Conservation (phyloP, 2,797 vertebrate species). For the Rhadinocentrus ornatus region DNA sequence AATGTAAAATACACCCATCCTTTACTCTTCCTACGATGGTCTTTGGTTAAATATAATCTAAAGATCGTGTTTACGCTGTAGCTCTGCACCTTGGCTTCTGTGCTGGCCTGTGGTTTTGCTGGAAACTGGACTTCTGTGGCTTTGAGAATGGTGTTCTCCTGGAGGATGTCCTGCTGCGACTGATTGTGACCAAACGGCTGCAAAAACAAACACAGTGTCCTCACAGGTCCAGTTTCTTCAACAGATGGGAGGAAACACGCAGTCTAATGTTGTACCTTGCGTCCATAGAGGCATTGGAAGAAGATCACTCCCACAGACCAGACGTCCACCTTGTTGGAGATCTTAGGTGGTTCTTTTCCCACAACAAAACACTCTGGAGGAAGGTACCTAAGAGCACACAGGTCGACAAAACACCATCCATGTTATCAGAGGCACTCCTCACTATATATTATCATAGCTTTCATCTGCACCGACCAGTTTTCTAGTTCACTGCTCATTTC, state of each 20-base stretch:
- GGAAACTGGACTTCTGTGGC: slow-evolving; percentile 99
- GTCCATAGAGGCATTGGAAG: slow-evolving; percentile 99
- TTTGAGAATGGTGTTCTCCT: slow-evolving; percentile 99
- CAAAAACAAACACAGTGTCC: slow-evolving; percentile 31
- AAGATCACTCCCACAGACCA: slow-evolving; percentile 99
- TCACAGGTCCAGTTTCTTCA: neutral
- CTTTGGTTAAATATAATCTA: neutral
- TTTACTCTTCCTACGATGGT: neutral
- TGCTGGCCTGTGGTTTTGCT: slow-evolving; percentile 98
- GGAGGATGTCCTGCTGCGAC: slow-evolving; percentile 98
- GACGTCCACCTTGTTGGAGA: slow-evolving; percentile 99
- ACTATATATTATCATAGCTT: too few species aligned
- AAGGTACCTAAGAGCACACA: slow-evolving; percentile 87
- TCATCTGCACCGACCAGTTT: neutral
- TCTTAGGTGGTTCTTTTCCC: slow-evolving; percentile 98
- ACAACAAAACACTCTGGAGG: slow-evolving; percentile 99
- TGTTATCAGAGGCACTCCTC: neutral
- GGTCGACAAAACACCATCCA: neutral
- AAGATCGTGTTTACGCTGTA: neutral
- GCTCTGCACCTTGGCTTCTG: slow-evolving; percentile 93
- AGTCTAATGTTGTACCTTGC: slow-evolving; percentile 86
- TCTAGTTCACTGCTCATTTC: neutral
- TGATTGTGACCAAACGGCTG: slow-evolving; percentile 99
- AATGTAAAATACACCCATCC: neutral
- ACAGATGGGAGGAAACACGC: neutral